Evolutionary conservation across 1,140 invertebrate species (phyloP).

Genomic region (Leptinotarsa undecemlineata): DNA sequence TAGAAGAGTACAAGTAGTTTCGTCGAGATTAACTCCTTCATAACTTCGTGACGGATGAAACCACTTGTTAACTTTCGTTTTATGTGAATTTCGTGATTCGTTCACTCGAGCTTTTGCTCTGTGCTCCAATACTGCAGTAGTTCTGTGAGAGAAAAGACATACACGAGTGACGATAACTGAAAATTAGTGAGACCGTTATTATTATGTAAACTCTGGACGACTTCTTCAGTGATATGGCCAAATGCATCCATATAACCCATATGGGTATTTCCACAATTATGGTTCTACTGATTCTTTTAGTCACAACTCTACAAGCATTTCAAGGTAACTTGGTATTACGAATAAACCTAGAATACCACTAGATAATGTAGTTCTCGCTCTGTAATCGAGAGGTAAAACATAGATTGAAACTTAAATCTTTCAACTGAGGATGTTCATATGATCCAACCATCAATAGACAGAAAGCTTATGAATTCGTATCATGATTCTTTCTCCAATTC

Average conservation of each 20-base stretch:
- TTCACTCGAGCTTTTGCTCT: background rate
- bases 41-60: background rate
- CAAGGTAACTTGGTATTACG: background rate
- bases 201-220: background rate
- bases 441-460: no score
- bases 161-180: background rate
- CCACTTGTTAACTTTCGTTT: constrained; percentile 2
- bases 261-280: background rate
- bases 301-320: background rate
- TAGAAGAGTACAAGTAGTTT: no score
- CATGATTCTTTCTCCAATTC: no score
- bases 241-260: background rate
- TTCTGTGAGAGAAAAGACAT: background rate
- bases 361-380: no score
- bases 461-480: no score
- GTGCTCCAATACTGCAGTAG: background rate
- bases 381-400: no score
- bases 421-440: no score
- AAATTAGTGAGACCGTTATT: background rate
- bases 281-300: background rate
- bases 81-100: background rate
- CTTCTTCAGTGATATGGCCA: background rate
- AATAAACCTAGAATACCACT: no score
- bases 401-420: no score
- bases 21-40: background rate